Conservation (phyloP, 2,113 vertebrate genomes). For the Alethe castanea region DNA sequence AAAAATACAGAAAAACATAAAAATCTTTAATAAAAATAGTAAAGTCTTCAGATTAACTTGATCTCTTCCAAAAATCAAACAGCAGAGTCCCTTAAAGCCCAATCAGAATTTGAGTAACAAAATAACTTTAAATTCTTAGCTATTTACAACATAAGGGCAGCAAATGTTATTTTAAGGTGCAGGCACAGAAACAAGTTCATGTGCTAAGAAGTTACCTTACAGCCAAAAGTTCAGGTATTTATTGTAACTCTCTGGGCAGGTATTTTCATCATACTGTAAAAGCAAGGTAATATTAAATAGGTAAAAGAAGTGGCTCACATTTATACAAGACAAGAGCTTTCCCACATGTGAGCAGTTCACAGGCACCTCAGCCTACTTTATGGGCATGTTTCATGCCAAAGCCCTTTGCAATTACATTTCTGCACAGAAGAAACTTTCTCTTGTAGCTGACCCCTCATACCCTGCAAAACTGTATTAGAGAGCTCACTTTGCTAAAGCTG, state of each 20-base stretch:
- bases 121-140: background rate
- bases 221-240: background rate
- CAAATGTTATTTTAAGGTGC: background rate
- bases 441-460: background rate
- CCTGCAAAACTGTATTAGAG: background rate
- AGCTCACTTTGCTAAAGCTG: background rate
- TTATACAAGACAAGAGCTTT: background rate
- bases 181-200: background rate
- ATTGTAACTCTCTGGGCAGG: background rate
- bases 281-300: background rate
- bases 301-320: background rate
- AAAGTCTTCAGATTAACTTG: background rate
- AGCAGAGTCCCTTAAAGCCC: background rate
- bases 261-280: background rate
- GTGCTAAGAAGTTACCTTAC: background rate
- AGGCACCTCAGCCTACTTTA: background rate
- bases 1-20: slow-evolving; percentile 8
- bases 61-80: background rate
- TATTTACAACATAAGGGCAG: background rate
- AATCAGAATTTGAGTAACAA: background rate
- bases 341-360: background rate
- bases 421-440: background rate
- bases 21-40: slow-evolving; percentile 35
- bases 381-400: background rate
- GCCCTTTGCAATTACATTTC: background rate